Base-by-base conservation (phyloP, 2,797 vertebrate genomes). In the Sebastolobus alascanus region DNA sequence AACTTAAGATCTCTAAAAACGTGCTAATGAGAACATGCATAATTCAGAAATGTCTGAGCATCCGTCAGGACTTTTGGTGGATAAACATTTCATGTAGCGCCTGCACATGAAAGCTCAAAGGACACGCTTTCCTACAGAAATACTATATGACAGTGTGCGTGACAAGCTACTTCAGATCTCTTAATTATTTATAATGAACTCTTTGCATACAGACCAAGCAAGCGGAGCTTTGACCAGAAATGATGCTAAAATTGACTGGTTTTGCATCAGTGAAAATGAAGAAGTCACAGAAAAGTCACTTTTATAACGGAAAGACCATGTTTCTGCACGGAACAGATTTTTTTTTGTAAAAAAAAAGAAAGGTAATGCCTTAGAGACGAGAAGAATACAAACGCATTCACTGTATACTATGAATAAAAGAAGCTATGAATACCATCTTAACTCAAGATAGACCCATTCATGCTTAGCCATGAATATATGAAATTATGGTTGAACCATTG, bases 191-290 rank as follows among this genome's bases (percentile, higher is more conserved):
- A 68, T 65, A 71, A 73, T 40, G 18, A 22, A 61, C 60, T 72
- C 33, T 87, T 82, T 89, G 83, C 79, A 88, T 75, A 82, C 6
- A 60, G 25, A 68, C 6, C 8, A 73, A 50, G 20, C 37, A 29
- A 82, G 55, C 27, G 14, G 27, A 22, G 60, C 70, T 29, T 50
- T 83, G 9, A 76, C 74, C 50, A 80, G 59, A 87, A 88, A 67
- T 56, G 8, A 64, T 37, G 59, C 79, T 79, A 75, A 74, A 84
- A 73, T 35, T 60, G 56, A 66, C 68, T 25, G 31, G 52, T 65
- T 86, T 69, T 84, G 82, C 67, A 80, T 85, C 63, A 68, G 46
- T 80, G 66, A 61, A 70, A 83, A 75, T 65, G 66, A 67, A 80
- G 50, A 83, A 75, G 66, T 80, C n/a, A 66, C 37, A 35, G 16